phyloP scores from a whole-genome alignment of 1,140 invertebrate species.

The Paramacrobiotus metropolitanus region DNA sequence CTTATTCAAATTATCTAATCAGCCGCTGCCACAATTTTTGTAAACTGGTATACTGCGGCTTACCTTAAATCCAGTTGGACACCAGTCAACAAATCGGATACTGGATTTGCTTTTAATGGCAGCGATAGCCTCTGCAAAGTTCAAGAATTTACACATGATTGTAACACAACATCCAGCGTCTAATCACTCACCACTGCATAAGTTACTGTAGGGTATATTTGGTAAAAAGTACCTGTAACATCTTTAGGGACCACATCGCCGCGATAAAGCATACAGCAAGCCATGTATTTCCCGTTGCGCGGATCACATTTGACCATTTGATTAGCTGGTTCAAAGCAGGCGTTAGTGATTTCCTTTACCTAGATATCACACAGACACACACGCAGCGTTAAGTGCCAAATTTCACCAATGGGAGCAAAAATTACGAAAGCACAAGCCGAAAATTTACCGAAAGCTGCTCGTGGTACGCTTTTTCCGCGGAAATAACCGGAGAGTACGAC shows the following conservation, averaged over 20 bases:
- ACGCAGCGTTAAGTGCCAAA: too few relatives aligned
- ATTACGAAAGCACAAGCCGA: too few relatives aligned
- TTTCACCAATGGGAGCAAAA: too few relatives aligned
- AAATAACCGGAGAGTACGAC: conserved; percentile 20
- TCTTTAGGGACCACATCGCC: conserved; percentile 29
- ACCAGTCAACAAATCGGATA: conserved; percentile 27
- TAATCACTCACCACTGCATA: too few relatives aligned
- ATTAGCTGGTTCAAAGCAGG: conserved; percentile 36
- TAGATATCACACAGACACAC: too few relatives aligned
- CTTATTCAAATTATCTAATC: too few relatives aligned
- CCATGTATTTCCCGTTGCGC: conserved; percentile 33
- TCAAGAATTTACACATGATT: too few relatives aligned
- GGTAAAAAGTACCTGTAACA: too few relatives aligned
- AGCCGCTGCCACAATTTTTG: too few relatives aligned
- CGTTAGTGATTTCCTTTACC: conserved; percentile 28
- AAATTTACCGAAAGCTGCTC: conserved; percentile 12
- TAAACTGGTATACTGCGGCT: too few relatives aligned
- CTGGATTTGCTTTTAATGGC: conserved; percentile 17
- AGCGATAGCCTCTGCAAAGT: conserved; percentile 26
- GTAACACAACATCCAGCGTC: too few relatives aligned
- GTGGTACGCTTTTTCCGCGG: conserved; percentile 21
- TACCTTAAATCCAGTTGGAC: conserved; percentile 24
- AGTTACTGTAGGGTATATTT: too few relatives aligned
- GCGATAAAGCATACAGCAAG: conserved; percentile 25
- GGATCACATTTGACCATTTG: conserved; percentile 45